Evolutionary conservation across 1,140 invertebrate species (phyloP), one percentile per base, ranked within the genome.

Genomic region (Ceratoteleas bidentatus): DNA sequence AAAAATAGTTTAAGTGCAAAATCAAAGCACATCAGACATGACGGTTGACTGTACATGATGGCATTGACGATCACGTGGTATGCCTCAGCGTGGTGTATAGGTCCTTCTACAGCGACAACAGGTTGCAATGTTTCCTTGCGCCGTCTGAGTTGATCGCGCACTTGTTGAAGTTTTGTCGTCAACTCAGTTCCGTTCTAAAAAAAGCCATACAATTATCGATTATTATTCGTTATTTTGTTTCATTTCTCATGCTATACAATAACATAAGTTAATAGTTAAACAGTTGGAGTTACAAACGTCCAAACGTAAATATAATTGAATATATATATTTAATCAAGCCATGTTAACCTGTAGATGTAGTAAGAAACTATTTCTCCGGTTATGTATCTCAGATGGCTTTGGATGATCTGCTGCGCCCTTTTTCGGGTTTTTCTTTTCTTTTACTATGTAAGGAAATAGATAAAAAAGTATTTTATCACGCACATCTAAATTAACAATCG

Each of bases 1-100:
- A 74, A 76, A 24, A 50, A 66, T 10, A 60, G 2, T 13, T 76
- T 66, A 0, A 76, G 24, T 2, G 47, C 38, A 7, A n/a, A n/a
- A 53, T 58, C 16, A n/a, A 68, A 58, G 14, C 14, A 8, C 32
- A 7, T 3, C 9, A 68, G 3, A 47, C 65, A 68, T 0, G 66
- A 50, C 32, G 66, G 15, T 13, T 32, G 3, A 9, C 45, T 34
- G 24, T 72, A 72, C 13, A 45, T 13, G 11, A 34, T 54, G 13
- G 61, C 57, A 34, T 61, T 61, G 0, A 72, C 9, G 6, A 70
- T 38, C 0, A 70, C 66, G 10, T 56, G 38, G 38, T 15, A 68
- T 10, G 6, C 11, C 36, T 56, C 52, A 38, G 33, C 45, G 11
- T 49, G 13, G 15, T 33, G 14, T 0, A 56, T 38, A 11, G 53